These are phyloP conservation scores for Helogale parvula DNA, from an alignment of 2,113 vertebrate species.

Conservation along the genomic window DNA sequence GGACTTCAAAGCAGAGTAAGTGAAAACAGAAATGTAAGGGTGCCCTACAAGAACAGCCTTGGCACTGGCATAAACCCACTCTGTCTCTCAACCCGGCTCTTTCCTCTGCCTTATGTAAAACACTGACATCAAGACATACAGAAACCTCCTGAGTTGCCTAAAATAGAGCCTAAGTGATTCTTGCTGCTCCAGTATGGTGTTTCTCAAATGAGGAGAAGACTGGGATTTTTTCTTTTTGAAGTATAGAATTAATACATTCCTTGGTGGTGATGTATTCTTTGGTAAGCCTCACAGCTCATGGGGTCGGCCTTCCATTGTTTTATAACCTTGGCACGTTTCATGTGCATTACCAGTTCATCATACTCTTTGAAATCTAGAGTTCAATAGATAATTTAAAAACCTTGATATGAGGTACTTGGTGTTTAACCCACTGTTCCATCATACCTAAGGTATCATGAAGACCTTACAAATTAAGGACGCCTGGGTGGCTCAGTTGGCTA, in stretches of 20 bases:
- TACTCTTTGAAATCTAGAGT: neutral
- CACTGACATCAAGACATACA: neutral
- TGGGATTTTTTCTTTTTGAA: neutral
- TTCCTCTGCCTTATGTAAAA: neutral
- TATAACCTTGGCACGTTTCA: neutral
- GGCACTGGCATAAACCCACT: neutral
- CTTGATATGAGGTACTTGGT: neutral
- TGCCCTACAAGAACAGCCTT: neutral
- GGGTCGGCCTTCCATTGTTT: neutral
- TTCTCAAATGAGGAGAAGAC: neutral
- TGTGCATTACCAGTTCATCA: neutral
- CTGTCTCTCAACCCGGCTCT: neutral
- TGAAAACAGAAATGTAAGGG: neutral
- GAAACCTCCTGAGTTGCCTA: neutral
- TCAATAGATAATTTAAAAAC: neutral
- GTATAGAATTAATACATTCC: neutral
- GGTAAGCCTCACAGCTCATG: neutral
- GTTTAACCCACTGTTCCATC: neutral
- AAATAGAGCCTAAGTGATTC: neutral
- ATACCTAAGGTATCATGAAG: neutral
- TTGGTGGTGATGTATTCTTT: neutral
- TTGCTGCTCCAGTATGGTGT: neutral
- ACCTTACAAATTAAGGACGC: accelerated
- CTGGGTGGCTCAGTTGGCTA: too few relatives aligned
- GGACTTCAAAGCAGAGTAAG: constrained; percentile 48